phyloP scores from a whole-genome alignment of 2,113 vertebrate species.

The Nothobranchius kuhntae region DNA sequence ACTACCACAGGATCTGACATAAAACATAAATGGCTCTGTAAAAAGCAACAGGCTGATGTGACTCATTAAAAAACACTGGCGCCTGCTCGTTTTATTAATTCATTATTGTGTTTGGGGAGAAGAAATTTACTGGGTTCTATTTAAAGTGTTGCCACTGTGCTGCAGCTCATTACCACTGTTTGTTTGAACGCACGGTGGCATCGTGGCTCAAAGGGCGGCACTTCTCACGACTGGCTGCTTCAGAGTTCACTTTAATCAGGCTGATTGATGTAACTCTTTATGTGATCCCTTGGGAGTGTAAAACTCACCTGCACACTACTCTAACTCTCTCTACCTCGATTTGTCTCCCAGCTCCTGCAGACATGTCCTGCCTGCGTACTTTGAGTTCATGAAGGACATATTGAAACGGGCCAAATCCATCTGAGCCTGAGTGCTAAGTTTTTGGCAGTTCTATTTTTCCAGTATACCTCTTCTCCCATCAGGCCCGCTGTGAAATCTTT shows the following conservation, averaged over 20 bases:
- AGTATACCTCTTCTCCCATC: constrained; percentile 65
- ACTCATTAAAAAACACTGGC: constrained; percentile 82
- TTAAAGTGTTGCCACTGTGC: constrained; percentile 49
- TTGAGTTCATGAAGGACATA: constrained; percentile 70
- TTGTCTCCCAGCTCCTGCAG: constrained; percentile 31
- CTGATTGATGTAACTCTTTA: constrained; percentile 17
- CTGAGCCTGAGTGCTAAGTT: constrained; percentile 36
- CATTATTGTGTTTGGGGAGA: constrained; percentile 75
- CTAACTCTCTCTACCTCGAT: constrained; percentile 28
- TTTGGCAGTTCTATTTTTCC: constrained; percentile 68
- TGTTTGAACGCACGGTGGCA: background rate
- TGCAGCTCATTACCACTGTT: background rate
- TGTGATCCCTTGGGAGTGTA: constrained; percentile 29
- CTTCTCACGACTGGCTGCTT: background rate
- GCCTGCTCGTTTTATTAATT: constrained; percentile 81
- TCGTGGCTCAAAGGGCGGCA: constrained; percentile 9
- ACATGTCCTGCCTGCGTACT: constrained; percentile 49
- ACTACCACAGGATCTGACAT: constrained; percentile 75
- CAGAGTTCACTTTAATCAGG: constrained; percentile 5
- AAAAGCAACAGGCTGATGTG: constrained; percentile 78
- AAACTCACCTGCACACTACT: constrained; percentile 20
- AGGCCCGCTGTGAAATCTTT: constrained; percentile 62
- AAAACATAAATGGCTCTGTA: constrained; percentile 79
- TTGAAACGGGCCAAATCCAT: constrained; percentile 64
- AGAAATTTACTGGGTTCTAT: constrained; percentile 55